A percentile compares a stretch with the other conserved stretches of the same genome.
Evolutionary conservation across 2,888 invertebrate genomes (phyloP).

Genomic region (Tenthredo mesomela): DNA sequence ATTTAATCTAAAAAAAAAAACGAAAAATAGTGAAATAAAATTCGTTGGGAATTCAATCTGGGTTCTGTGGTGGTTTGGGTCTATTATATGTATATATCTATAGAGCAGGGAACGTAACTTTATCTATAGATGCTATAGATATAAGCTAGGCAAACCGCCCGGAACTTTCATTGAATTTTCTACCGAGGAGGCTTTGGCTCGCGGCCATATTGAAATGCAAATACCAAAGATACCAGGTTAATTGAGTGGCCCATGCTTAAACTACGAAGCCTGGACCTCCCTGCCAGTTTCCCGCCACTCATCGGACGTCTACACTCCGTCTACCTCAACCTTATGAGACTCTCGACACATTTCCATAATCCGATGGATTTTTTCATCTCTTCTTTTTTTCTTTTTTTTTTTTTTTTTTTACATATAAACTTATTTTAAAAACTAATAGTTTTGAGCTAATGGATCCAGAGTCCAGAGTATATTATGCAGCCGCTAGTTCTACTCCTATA

Average conservation of each 20-base stretch:
- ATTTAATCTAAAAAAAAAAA: background rate
- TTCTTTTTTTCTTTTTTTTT: background rate
- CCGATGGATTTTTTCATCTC: conserved; percentile 24
- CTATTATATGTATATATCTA: background rate
- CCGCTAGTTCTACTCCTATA: too few species aligned
- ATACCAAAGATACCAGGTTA: conserved; percentile 64
- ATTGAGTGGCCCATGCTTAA: conserved; percentile 68
- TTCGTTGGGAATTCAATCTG: conserved; percentile 1
- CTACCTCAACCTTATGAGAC: background rate
- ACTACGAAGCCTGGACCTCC: conserved; percentile 7
- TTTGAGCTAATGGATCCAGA: conserved; percentile 25
- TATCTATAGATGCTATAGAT: conserved; percentile 25
- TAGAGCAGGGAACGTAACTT: background rate
- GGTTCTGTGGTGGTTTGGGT: background rate
- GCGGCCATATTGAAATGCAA: conserved; percentile 70
- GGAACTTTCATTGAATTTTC: conserved; percentile 49
- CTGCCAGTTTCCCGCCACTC: conserved; percentile 26
- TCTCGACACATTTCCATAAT: conserved; percentile 45
- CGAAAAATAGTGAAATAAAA: background rate
- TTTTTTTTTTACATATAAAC: background rate
- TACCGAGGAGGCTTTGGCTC: conserved; percentile 59
- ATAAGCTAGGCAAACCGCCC: conserved; percentile 4
- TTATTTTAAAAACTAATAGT: conserved; percentile 42
- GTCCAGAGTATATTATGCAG: too few species aligned
- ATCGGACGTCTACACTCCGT: conserved; percentile 23